These are phyloP conservation scores for Cancer borealis DNA, from an alignment of 2,888 invertebrate genomes.

Conservation along the genomic window DNA sequence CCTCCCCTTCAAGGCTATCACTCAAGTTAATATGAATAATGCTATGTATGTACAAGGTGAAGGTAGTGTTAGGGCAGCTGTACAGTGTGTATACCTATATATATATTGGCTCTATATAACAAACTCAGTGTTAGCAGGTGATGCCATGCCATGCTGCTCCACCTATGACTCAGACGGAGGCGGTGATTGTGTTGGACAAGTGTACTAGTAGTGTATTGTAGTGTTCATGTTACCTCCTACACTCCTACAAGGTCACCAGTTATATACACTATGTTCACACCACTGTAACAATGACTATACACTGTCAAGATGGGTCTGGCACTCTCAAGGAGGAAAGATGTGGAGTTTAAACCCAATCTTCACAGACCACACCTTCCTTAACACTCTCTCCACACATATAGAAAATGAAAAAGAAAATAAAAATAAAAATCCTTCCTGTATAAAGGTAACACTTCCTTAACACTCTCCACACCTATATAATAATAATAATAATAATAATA, in stretches of 20 bases:
- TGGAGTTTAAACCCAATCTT: background rate
- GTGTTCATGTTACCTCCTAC: background rate
- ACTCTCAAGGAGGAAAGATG: background rate
- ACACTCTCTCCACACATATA: too few species aligned
- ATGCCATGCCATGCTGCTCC: background rate
- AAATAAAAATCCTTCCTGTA: too few species aligned
- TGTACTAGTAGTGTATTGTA: too few species aligned
- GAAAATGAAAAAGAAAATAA: too few species aligned
- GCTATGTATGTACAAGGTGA: slow-evolving; percentile 6
- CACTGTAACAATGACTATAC: slow-evolving; percentile 24
- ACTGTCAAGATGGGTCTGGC: background rate
- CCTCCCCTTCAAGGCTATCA: background rate
- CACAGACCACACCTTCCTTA: background rate
- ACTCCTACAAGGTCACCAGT: background rate
- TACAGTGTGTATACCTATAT: slow-evolving; percentile 11
- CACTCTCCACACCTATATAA: too few species aligned
- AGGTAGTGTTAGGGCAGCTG: background rate
- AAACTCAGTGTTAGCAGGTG: background rate
- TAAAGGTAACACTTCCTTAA: too few species aligned
- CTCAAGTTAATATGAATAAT: background rate
- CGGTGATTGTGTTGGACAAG: background rate
- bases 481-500: too few species aligned
- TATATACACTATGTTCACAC: slow-evolving; percentile 35
- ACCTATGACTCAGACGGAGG: background rate
- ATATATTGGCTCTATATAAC: background rate